Base-by-base conservation (phyloP, 2,113 vertebrate genomes). In the Felis chaus region DNA sequence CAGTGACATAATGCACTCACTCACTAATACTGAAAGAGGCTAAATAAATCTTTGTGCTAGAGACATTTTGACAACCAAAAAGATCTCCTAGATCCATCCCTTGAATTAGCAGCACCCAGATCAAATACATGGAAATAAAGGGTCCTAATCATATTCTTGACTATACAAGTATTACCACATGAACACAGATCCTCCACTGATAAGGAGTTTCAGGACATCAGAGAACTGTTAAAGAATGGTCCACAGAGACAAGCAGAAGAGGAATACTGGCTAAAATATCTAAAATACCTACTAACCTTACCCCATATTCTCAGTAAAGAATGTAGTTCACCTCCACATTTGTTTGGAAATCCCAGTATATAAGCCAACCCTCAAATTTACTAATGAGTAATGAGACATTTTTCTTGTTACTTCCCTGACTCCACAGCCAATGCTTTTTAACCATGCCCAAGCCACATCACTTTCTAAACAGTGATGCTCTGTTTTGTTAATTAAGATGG, bases 21-120 rank as follows among this genome's bases (percentile, higher is more conserved):
- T 94, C 25, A 33, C 74, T 71, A 91, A n/a, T 94, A 81, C 27
- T 23, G 11, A 61, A 73, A 90, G 14, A 88, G 41, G 63, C 14
- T 86, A 94, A 93, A 65, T 84, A 90, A 68, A 90, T 84, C 41
- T 7, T 48, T 45, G 6, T 57, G 18, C 71, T 85, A 36, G 57
- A 88, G 82, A 86, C 18, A 86, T 85, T 86, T 95, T 95, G 79
- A 66, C 39, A 95, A 71, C 19, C 15, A 50, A 69, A 23, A 66
- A 57, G 50, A 53, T 36, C 55, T 80, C 68, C 89, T 79, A 66
- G 39, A 78, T 89, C 50, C 23, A 63, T 66, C 95, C 18, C 71
- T 68, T 50, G 29, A 25, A 50, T 89, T 87, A 79, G 36, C 33
- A 82, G 74, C 14, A 89, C 41, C 21, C 74, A 87, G 66, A 68